A percentile compares a stretch with the other conserved stretches of the same genome.
phyloP scores from a whole-genome alignment of 2,113 vertebrate species.

The Ia io region DNA sequence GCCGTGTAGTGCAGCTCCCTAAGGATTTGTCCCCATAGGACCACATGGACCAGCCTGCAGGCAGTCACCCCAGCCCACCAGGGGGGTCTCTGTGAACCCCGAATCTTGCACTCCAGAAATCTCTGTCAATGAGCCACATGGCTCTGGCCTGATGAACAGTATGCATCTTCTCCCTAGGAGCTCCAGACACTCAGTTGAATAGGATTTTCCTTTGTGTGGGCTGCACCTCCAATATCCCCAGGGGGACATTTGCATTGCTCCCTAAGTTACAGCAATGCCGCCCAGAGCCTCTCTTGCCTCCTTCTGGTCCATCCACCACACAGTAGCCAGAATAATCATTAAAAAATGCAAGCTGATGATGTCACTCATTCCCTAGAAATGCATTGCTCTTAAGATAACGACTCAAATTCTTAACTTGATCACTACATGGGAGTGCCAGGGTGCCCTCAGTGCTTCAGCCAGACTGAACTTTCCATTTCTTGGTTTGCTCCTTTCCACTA shows the following conservation, averaged over 20 bases:
- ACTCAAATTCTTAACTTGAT: neutral
- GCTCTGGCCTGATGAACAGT: too few species aligned
- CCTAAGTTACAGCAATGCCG: neutral
- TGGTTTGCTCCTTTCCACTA: neutral
- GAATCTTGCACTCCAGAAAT: neutral
- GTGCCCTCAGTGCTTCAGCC: too few species aligned
- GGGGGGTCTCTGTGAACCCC: neutral
- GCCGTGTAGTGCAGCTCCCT: accelerated
- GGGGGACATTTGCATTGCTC: neutral
- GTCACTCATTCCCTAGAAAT: neutral
- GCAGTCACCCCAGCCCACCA: neutral
- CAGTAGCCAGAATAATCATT: neutral
- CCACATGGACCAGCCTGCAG: neutral
- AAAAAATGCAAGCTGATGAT: neutral
- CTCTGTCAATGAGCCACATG: neutral
- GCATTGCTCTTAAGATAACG: neutral
- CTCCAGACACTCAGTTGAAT: neutral
- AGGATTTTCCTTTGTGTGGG: neutral
- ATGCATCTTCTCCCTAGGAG: accelerated
- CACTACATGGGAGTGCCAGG: accelerated
- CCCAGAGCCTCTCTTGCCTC: neutral
- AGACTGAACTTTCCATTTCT: neutral
- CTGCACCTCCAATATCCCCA: accelerated
- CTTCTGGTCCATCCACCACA: neutral
- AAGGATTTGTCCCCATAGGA: neutral